Base-by-base conservation (phyloP, 2,888 invertebrate genomes). In the Mythimna pallens region DNA sequence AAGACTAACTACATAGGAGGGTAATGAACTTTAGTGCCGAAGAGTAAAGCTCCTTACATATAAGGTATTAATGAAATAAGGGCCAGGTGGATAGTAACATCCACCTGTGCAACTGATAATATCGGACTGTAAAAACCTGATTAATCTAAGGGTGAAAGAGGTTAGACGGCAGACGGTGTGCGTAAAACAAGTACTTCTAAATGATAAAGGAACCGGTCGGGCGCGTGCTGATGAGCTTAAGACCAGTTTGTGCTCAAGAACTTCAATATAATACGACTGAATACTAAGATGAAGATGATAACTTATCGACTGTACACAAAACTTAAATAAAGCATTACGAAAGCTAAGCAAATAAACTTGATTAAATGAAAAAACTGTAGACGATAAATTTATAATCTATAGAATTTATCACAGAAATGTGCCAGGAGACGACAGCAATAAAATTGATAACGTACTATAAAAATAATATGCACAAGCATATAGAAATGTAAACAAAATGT, bases 401-500 rank as follows among this genome's bases (percentile, higher is more conserved):
- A 62, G 22, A n/a, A 65, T 75, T 83, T 70, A 59, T 83, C 67
- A 82, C 64, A 65, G 34, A 57, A 78, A 69, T 57, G 47, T 65
- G 30, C 55, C 47, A 67, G 40, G 55, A 84, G 71, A 85, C 43
- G 76, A 85, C 59, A 79, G n/a, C 64, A 65, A 68, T 82, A 74
- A 80, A 76, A 78, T 65, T 75, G 77, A 83, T 75, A 75, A 73
- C 65, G 57, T 68, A 63, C 58, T 73, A 70, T 66, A 80, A 72
- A 79, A 65, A 72, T 65, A 72, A 83, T 67, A 79, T 73, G 70
- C 64, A 76, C 65, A 36, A 88, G 87, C 83, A 83, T 86, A 88
- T 83, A 88, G 75, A 91, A 91, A 93, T 90, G 90, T 94, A 93
- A 93, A 95, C 94, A 95, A 92, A 94, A 89, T 91, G 89, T 91